Conservation (phyloP, 2,888 invertebrate species). For the Andrena minutula region DNA sequence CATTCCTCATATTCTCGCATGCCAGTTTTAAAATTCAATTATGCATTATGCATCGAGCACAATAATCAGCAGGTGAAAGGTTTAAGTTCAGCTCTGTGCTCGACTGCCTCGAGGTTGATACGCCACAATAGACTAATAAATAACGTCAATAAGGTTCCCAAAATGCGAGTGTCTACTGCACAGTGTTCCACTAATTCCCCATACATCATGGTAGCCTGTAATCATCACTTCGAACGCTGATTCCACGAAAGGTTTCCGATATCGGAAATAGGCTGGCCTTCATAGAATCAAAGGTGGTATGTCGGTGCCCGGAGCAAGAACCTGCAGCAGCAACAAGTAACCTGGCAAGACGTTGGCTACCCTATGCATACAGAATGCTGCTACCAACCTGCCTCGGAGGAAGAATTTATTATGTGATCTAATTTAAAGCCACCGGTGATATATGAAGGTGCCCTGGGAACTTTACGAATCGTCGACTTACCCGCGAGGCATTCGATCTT, state of each 20-base stretch:
- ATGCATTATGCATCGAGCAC: background rate
- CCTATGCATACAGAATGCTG: constrained; percentile 84
- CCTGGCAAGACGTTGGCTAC: constrained; percentile 78
- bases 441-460: constrained; percentile 62
- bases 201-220: constrained; percentile 56
- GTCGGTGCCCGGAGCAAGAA: constrained; percentile 77
- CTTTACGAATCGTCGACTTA: constrained; percentile 57
- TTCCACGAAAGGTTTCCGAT: constrained; percentile 72
- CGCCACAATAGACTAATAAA: constrained; percentile 27
- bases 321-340: constrained; percentile 73
- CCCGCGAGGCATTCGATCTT: constrained; percentile 50
- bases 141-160: constrained; percentile 23
- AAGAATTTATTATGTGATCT: constrained; percentile 83
- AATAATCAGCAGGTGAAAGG: background rate
- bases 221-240: constrained; percentile 68
- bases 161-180: constrained; percentile 16
- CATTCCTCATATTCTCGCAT: too few relatives aligned
- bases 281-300: constrained; percentile 75
- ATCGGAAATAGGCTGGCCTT: constrained; percentile 73
- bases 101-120: constrained; percentile 8
- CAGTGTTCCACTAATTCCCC: constrained; percentile 25
- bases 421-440: constrained; percentile 78
- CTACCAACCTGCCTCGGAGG: constrained; percentile 78
- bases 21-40: background rate
- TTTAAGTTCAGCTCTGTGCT: background rate